phyloP scores from a whole-genome alignment of 2,888 invertebrate genomes.

The Coelinius sp. region DNA sequence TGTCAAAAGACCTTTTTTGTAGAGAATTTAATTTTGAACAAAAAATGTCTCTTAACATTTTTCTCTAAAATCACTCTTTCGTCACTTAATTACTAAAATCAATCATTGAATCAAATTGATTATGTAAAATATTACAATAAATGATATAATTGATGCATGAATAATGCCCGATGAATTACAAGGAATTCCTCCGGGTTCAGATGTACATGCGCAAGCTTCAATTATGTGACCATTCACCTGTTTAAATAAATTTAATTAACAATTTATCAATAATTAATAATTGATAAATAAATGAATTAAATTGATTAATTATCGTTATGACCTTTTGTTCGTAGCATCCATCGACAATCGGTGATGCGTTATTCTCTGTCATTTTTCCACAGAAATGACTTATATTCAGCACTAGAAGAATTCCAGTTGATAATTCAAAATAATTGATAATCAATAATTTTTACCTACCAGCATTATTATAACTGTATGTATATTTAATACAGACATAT shows the following conservation, averaged over 20 bases:
- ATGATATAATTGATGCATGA: not conserved
- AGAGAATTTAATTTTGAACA: too few species aligned
- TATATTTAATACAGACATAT: conserved; percentile 56
- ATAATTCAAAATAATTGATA: not conserved
- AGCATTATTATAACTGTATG: conserved; percentile 53
- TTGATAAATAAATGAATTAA: conserved; percentile 4
- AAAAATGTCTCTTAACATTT: too few species aligned
- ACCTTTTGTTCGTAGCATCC: conserved; percentile 60
- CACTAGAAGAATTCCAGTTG: conserved; percentile 48
- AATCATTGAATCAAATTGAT: too few species aligned
- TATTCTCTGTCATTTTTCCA: conserved; percentile 62
- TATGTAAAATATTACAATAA: not conserved
- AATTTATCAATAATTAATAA: not conserved
- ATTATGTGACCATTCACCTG: conserved; percentile 55
- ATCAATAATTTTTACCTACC: conserved; percentile 36
- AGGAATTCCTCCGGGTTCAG: conserved; percentile 51
- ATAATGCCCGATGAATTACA: conserved; percentile 56
- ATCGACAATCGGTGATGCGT: conserved; percentile 48
- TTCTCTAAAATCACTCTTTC: too few species aligned
- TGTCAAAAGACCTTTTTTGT: too few species aligned
- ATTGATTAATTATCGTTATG: conserved; percentile 39
- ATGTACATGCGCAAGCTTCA: conserved; percentile 59
- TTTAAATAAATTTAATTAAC: conserved; percentile 42
- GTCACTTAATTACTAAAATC: too few species aligned
- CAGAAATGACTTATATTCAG: conserved; percentile 59